Evolutionary conservation across 2,113 vertebrate genomes (phyloP).

Genomic region (Octodon degus): DNA sequence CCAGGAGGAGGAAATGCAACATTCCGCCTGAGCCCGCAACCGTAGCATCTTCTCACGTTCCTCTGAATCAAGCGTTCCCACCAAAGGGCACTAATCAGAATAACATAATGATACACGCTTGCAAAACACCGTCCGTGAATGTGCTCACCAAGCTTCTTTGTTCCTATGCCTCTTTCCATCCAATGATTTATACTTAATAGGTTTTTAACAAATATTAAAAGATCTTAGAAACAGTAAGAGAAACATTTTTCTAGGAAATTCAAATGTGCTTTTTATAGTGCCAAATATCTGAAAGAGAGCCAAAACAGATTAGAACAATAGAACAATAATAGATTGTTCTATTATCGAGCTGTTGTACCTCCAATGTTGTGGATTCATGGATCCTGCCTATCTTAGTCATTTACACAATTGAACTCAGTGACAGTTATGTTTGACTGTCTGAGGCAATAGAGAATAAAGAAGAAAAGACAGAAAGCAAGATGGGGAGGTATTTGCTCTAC

Average conservation of each 20-base stretch:
- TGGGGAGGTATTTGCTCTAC: neutral
- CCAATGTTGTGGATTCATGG: neutral
- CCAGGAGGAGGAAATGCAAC: neutral
- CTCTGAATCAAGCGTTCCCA: neutral
- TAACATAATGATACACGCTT: neutral
- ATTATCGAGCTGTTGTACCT: neutral
- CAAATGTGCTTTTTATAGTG: constrained; percentile 50
- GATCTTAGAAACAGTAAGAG: neutral
- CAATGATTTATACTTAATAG: neutral
- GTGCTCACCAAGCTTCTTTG: neutral
- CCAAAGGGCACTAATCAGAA: neutral
- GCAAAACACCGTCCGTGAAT: neutral
- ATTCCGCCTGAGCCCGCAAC: too few species aligned
- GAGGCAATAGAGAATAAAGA: neutral
- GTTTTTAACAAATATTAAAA: neutral
- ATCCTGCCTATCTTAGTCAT: neutral
- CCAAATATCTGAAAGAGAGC: constrained; percentile 41
- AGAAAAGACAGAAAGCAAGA: neutral
- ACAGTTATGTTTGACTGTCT: neutral
- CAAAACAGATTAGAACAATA: too few species aligned
- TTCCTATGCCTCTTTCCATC: neutral
- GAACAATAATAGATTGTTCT: too few species aligned
- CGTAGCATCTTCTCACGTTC: neutral
- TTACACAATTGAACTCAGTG: neutral
- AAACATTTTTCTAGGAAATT: constrained; percentile 5